Evolutionary conservation across 1,140 invertebrate genomes (phyloP), one percentile per base, ranked within the genome.

Genomic region (Hydropsyche tenuis): DNA sequence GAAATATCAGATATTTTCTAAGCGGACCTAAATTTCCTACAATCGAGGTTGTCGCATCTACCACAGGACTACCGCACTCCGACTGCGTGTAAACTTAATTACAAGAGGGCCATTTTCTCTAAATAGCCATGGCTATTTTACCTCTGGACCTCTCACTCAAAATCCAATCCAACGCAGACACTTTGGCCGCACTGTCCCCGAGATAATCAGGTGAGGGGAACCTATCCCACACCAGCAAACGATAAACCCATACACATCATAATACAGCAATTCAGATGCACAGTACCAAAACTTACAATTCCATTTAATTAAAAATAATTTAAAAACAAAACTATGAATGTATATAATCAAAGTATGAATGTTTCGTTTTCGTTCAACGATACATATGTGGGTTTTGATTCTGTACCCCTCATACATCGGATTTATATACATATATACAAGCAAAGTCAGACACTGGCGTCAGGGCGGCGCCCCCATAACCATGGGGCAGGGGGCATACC

Each of bases 41-140:
- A 37, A 37, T 4, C 30, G 30, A 37, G 9, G 3, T 37, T 9
- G 30, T 16, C 43, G 7, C 46, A 14, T 30, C 20, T 3, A 16
- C 43, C 66, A n/a, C 66, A 65, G 7, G 63, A 3, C 22, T n/a
- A 23, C 7, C 9, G 16, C 45, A 68, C 53, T 46, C 23, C 48
- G 69, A 7, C 16, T 16, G 53, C 25, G 37, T 56, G 63, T 72
- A 72, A 63, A 72, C 70, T 72, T 72, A 72, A 72, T 72, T 72
- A 72, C 70, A 46, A 46, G 27, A 62, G 60, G 60, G 70, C 56
- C 70, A 72, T 72, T 72, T 64, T n/a, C 70, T 51, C 42, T 63
- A 72, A 72, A 72, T 72, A 48, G 70, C 70, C 70, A 25, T n/a
- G 70, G 70, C 56, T 45, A 70, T 56, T 70, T 70, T 70, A 56